A percentile compares a stretch with the other conserved stretches of the same genome.
Evolutionary conservation across 1,140 invertebrate species (phyloP).

Genomic region (Semibalanus balanoides): DNA sequence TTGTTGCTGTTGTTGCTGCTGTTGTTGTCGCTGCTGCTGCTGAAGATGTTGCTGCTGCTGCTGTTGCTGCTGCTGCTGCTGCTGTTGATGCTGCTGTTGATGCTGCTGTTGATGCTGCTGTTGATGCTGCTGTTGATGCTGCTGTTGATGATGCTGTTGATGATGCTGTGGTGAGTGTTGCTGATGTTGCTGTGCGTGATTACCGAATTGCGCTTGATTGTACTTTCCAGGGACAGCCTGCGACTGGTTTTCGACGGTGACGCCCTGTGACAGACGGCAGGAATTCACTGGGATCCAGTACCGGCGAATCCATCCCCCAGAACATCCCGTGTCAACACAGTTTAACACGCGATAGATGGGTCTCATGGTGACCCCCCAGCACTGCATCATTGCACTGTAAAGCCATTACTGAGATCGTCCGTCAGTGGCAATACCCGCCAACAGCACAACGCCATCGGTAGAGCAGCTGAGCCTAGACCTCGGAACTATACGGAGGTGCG

Average conservation of each 20-base stretch:
- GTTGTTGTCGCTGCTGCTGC: background rate
- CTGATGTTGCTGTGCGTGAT: background rate
- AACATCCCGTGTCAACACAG: too few relatives aligned
- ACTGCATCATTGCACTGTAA: too few relatives aligned
- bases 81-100: background rate
- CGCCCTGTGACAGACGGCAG: background rate
- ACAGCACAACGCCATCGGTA: too few relatives aligned
- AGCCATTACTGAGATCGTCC: too few relatives aligned
- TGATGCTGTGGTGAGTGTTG: background rate
- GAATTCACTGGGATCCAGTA: too few relatives aligned
- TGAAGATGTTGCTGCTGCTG: background rate
- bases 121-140: background rate
- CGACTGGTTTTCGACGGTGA: background rate
- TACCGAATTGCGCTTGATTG: background rate
- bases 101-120: background rate
- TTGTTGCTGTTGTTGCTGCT: background rate
- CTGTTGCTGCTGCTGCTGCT: background rate
- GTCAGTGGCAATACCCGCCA: too few relatives aligned
- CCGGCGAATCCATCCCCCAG: too few relatives aligned
- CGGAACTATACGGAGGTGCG: too few relatives aligned
- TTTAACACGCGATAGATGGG: too few relatives aligned
- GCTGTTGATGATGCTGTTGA: background rate
- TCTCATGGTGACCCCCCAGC: too few relatives aligned
- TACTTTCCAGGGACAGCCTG: background rate
- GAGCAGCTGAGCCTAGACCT: too few relatives aligned